Conservation (phyloP, 2,888 invertebrate species). For the Rosalia funebris region DNA sequence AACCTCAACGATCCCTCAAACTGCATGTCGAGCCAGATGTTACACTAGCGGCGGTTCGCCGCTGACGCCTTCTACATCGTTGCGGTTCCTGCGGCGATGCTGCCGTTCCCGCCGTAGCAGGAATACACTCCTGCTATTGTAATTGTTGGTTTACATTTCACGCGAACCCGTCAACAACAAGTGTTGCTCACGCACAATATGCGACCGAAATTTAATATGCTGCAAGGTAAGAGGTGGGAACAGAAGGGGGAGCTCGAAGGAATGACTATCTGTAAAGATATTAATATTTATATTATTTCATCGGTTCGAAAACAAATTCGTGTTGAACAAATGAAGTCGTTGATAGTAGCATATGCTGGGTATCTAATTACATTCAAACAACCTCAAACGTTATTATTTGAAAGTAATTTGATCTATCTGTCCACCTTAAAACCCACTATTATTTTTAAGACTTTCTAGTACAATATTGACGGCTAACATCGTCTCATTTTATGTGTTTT, state of each 20-base stretch:
- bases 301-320: too few species aligned
- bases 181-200: conserved; percentile 43
- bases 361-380: too few species aligned
- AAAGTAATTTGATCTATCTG: too few species aligned
- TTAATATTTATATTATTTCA: too few species aligned
- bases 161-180: conserved; percentile 47
- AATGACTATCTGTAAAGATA: too few species aligned
- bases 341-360: too few species aligned
- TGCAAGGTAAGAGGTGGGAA: conserved; percentile 7
- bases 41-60: conserved; percentile 45
- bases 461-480: too few species aligned
- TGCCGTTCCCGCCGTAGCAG: conserved; percentile 22
- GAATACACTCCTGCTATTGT: conserved; percentile 34
- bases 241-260: neutral
- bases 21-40: conserved; percentile 53
- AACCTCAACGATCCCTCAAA: conserved; percentile 51
- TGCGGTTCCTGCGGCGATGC: conserved; percentile 37
- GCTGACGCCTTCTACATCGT: conserved; percentile 31
- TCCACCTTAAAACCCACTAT: too few species aligned
- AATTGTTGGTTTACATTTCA: conserved; percentile 42
- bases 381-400: too few species aligned
- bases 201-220: conserved; percentile 24
- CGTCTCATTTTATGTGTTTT: too few species aligned
- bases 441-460: too few species aligned
- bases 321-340: too few species aligned